These are phyloP conservation scores for Litoditis marina DNA, from an alignment of 2,888 invertebrate species.

Conservation along the genomic window DNA sequence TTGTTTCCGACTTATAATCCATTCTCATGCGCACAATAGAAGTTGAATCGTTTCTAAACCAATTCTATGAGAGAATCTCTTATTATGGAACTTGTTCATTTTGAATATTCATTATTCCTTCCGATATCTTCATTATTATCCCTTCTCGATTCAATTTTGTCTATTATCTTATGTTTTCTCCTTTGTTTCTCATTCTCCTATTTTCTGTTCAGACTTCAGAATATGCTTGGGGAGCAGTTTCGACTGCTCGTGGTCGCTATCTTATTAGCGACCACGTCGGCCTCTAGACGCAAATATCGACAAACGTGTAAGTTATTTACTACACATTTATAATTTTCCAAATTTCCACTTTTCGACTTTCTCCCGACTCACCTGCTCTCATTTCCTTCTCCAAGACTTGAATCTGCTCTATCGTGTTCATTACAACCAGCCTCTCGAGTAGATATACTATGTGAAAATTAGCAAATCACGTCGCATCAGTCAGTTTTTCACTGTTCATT, in stretches of 20 bases:
- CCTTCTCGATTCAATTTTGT: neutral
- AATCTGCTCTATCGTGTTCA: too few relatives aligned
- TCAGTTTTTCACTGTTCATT: too few relatives aligned
- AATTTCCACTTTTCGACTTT: slow-evolving; percentile 1
- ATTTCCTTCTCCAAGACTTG: slow-evolving; percentile 16
- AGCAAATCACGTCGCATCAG: too few relatives aligned
- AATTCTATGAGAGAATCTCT: too few relatives aligned
- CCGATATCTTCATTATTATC: slow-evolving; percentile 1
- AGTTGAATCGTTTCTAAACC: too few relatives aligned
- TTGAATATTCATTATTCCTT: too few relatives aligned
- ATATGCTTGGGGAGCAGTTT: slow-evolving; percentile 23
- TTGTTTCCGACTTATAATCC: too few relatives aligned
- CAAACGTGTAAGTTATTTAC: slow-evolving; percentile 23
- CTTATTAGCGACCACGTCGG: slow-evolving; percentile 13
- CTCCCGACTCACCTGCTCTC: slow-evolving; percentile 5
- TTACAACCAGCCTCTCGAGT: too few relatives aligned
- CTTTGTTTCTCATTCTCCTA: neutral
- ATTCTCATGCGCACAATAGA: too few relatives aligned
- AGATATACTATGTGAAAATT: too few relatives aligned
- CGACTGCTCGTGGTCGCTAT: slow-evolving; percentile 19
- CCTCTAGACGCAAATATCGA: slow-evolving; percentile 14
- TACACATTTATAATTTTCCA: too few relatives aligned
- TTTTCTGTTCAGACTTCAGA: neutral
- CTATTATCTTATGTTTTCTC: neutral
- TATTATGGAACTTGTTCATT: too few relatives aligned